phyloP scores from a whole-genome alignment of 2,888 invertebrate species.

The Eristalinus aeneus region DNA sequence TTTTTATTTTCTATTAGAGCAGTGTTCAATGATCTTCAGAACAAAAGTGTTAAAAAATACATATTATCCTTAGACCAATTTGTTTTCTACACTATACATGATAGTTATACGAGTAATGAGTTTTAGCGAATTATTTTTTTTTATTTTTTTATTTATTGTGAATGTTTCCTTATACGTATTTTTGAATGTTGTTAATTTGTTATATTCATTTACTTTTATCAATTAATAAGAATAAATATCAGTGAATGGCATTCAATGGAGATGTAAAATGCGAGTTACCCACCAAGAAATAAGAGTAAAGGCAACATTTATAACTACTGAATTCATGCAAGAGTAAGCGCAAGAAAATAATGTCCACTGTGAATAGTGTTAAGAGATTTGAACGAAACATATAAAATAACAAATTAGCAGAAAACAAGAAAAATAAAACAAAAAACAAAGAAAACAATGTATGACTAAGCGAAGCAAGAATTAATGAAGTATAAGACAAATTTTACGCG shows the following conservation, averaged over 20 bases:
- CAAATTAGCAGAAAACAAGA: conserved; percentile 29
- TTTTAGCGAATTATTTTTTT: conserved; percentile 36
- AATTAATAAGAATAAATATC: conserved; percentile 44
- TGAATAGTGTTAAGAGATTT: conserved; percentile 70
- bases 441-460: conserved; percentile 54
- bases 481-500: conserved; percentile 61
- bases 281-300: conserved; percentile 66
- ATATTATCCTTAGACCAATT: conserved; percentile 8
- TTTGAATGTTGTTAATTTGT: conserved; percentile 29
- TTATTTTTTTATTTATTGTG: conserved; percentile 50
- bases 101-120: conserved; percentile 1
- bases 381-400: conserved; percentile 60
- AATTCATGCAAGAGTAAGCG: conserved; percentile 51
- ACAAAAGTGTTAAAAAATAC: conserved; percentile 14
- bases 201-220: conserved; percentile 30
- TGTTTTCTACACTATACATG: conserved; percentile 21
- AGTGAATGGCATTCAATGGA: conserved; percentile 71
- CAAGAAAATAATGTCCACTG: conserved; percentile 54
- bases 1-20: conserved; percentile 45
- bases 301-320: conserved; percentile 29
- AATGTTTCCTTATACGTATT: conserved; percentile 37
- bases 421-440: conserved; percentile 61
- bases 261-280: conserved; percentile 72
- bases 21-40: conserved; percentile 43
- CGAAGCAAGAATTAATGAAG: conserved; percentile 7